A percentile compares a stretch with the other conserved stretches of the same genome.
Conservation (phyloP, 2,113 vertebrate genomes). For the Gallinago media region DNA sequence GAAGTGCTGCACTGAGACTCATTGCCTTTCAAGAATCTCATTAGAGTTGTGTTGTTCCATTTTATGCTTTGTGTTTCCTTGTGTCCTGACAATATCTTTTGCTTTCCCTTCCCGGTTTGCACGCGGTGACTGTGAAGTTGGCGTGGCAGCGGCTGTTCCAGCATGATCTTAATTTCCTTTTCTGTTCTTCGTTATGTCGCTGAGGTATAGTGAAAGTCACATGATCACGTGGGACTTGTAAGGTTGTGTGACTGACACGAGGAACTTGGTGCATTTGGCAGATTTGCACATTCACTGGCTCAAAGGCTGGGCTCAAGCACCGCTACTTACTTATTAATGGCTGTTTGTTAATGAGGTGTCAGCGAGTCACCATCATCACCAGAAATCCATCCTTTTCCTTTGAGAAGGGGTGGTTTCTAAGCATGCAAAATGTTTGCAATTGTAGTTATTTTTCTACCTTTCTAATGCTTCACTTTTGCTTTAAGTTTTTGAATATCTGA, state of each 20-base stretch:
- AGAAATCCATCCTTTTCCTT: not conserved
- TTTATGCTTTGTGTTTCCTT: not conserved
- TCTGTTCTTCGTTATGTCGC: not conserved
- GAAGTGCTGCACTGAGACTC: not conserved
- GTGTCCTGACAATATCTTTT: not conserved
- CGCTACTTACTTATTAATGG: not conserved
- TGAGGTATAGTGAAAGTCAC: not conserved
- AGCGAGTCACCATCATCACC: rapidly evolving
- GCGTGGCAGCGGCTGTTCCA: not conserved
- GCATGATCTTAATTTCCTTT: not conserved
- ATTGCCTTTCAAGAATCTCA: not conserved
- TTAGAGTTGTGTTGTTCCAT: not conserved
- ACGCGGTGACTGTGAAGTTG: not conserved
- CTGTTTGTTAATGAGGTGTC: not conserved
- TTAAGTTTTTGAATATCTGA: not conserved
- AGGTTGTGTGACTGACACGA: not conserved
- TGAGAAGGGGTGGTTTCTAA: not conserved
- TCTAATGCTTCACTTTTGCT: not conserved
- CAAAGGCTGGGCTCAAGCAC: not conserved
- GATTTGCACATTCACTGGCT: not conserved
- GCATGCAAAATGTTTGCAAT: not conserved
- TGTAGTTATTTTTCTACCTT: not conserved
- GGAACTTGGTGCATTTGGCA: not conserved
- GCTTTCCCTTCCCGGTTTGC: not conserved
- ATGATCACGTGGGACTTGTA: not conserved